phyloP scores from a whole-genome alignment of 2,797 vertebrate genomes.

The Catharus ustulatus region DNA sequence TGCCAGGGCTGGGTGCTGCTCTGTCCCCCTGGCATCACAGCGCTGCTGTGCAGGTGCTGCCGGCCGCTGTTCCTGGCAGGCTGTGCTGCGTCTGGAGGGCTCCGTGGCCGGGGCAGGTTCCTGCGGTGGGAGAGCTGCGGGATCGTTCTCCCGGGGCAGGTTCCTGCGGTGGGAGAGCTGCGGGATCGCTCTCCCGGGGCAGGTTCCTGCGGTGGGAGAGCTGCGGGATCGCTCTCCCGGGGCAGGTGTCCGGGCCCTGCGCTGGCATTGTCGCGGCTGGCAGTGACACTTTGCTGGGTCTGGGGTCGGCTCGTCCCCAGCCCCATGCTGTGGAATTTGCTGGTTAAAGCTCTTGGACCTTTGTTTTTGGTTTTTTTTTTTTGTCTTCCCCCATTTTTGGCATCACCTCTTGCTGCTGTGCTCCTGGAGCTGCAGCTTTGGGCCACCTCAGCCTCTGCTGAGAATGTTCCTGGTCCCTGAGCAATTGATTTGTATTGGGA shows the following conservation, averaged over 20 bases:
- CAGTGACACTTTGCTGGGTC: not conserved
- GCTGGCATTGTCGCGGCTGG: not conserved
- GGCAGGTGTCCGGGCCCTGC: not conserved
- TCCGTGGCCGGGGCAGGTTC: not conserved
- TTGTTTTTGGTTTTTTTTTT: not conserved
- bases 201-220: not conserved
- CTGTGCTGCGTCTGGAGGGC: too few relatives aligned
- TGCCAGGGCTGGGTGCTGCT: not conserved
- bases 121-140: not conserved
- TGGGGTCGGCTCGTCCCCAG: not conserved
- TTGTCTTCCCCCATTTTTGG: not conserved
- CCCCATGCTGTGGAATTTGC: accelerated
- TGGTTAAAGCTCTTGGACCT: not conserved
- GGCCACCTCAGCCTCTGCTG: not conserved
- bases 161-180: too few relatives aligned
- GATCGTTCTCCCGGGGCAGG: not conserved
- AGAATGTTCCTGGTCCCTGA: not conserved
- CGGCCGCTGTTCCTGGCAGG: not conserved
- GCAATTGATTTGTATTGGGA: not conserved
- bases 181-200: too few relatives aligned
- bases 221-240: not conserved
- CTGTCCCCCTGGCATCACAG: accelerated
- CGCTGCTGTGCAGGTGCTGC: not conserved
- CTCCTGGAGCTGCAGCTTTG: not conserved
- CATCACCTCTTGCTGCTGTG: not conserved